Base-by-base conservation (phyloP, 2,888 invertebrate species). In the Sipha maydis region DNA sequence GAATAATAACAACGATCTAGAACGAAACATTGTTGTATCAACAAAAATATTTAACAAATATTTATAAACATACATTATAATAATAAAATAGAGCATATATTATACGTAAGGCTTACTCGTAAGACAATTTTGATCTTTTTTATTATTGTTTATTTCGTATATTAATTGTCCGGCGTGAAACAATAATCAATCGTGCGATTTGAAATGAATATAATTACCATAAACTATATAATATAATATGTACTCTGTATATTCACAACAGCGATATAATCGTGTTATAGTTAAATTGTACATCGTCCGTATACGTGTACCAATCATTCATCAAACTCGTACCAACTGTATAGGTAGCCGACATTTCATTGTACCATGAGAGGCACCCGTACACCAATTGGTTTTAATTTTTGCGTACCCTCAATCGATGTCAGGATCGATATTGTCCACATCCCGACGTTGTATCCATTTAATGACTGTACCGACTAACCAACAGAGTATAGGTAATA, bases 51-150 rank as follows among this genome's bases (percentile, higher is more conserved):
- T 75, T 41, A 67, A 84, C 61, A 67, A 84, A 84, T 77, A 77
- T 77, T 77, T 85, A 77, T 85, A 77, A 77, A 85, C 77, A 67
- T 85, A 85, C 71, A 82, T 41, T 82, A 82, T 69, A 75, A 85
- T 41, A 85, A 85, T 85, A 67, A 82, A 77, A 85, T 85, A 85
- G 61, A 77, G 67, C 77, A 31, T 85, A 76, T 85, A 85, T 77
- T 85, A 85, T 85, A 85, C 67, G 76, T 76, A 85, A 85, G 85
- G 67, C 85, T 85, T 85, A 77, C 31, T 85, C 69, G 84, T 78
- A 83, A 83, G 76, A 48, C 31, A 67, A 77, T 89, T 84, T 75
- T 84, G 19, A 41, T 84, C 17, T 83, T 77, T 83, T 21, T 75
- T 54, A 41, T 82, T 25, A 21, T 83, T 83, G n/a, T 41, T 69